Evolutionary conservation across 1,140 invertebrate species (phyloP), one percentile per base, ranked within the genome.

Genomic region (Drosophila teissieri): DNA sequence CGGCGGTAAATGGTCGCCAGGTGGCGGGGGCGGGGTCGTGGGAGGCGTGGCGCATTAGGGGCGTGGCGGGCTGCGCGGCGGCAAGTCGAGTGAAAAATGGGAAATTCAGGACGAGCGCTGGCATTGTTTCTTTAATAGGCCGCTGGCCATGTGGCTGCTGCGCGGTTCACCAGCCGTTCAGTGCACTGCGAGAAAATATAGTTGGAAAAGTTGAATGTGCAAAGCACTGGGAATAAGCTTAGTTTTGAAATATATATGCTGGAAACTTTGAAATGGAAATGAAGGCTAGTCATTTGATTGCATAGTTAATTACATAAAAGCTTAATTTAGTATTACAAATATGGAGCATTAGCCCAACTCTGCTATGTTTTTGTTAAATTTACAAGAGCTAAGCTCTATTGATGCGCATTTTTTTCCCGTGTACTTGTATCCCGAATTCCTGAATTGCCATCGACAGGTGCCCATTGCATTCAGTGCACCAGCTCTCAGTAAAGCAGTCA

Each of bases 101-200:
- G 24, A 22, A 70, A 49, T 57, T 68, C 44, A n/a, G 68, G 51
- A 54, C 27, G 19, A 44, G 39, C 34, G 68, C 39, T 56, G 65
- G 36, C 65, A 57, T 72, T 72, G 68, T 72, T 68, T 52, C 55
- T 56, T 69, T 70, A 70, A 70, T 70, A 70, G 64, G 67, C 67
- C 67, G 64, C 37, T 40, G 65, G 65, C 27, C 68, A 72, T 55
- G 68, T 48, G 56, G 44, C 42, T 15, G 14, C 44, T 15, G 14
- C 44, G 56, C 44, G 49, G 49, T 60, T 60, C 7, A 19, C 54
- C 27, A 3, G 22, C 10, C 1, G 2, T 34, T 42, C 42, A 37
- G 5, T 1, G 60, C 42, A 45, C 17, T 45, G 17, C 3, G 11
- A 14, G 12, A 39, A 39, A 39, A 39, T 39, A 4, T 24, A 24